These are phyloP conservation scores for Morone saxatilis DNA, from an alignment of 2,113 vertebrate species.

Conservation along the genomic window DNA sequence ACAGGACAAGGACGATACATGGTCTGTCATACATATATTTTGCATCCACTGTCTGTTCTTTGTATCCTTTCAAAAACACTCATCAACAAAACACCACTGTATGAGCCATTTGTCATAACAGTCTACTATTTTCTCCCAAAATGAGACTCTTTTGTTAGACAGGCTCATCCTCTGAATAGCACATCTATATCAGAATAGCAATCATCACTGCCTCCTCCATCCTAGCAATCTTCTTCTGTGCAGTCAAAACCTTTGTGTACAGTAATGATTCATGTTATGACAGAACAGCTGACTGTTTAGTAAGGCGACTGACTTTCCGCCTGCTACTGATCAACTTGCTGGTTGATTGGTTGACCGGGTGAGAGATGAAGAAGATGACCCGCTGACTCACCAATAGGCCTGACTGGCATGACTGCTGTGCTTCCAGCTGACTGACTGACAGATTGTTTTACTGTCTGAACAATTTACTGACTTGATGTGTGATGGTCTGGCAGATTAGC, in stretches of 20 bases:
- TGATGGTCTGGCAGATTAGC: constrained; percentile 2
- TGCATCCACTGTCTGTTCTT: not conserved
- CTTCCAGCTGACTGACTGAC: constrained; percentile 2
- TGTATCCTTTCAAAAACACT: not conserved
- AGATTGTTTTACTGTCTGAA: constrained; percentile 2
- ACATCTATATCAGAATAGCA: constrained; percentile 23
- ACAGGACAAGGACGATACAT: not conserved
- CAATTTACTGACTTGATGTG: not conserved
- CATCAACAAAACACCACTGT: not conserved
- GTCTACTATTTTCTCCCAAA: constrained; percentile 22
- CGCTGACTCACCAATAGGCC: constrained; percentile 2
- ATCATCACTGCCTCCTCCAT: not conserved
- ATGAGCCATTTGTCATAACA: constrained; percentile 2
- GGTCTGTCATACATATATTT: not conserved
- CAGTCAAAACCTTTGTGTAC: constrained; percentile 15
- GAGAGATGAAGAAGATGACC: constrained; percentile 10
- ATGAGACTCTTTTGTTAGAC: constrained; percentile 25
- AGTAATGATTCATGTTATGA: constrained; percentile 26
- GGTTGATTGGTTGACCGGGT: not conserved
- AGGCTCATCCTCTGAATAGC: constrained; percentile 5
- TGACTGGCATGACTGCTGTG: not conserved
- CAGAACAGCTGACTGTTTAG: not conserved
- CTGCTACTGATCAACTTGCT: not conserved
- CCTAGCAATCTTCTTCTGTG: constrained; percentile 4
- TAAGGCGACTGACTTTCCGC: not conserved